Evolutionary conservation across 2,113 vertebrate genomes (phyloP).

Genomic region (Urocolius indicus): DNA sequence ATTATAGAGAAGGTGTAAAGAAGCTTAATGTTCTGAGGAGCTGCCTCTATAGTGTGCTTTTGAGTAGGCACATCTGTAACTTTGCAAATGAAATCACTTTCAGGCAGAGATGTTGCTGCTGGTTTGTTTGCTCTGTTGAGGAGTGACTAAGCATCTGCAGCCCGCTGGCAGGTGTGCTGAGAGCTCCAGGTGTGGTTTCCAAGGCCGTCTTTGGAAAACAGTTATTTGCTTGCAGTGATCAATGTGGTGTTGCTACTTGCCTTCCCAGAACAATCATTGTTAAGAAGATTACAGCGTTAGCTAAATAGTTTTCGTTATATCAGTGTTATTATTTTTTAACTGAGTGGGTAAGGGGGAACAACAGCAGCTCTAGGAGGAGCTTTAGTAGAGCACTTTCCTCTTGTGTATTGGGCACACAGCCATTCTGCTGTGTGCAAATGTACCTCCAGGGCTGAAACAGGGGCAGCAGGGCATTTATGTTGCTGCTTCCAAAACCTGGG

Average conservation of each 20-base stretch:
- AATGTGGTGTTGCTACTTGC: not conserved
- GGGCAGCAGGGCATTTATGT: not conserved
- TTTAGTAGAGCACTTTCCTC: not conserved
- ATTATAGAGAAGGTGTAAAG: constrained; percentile 46
- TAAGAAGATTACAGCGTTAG: not conserved
- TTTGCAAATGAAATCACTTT: not conserved
- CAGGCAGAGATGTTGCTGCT: not conserved
- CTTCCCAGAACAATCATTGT: not conserved
- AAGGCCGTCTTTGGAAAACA: not conserved
- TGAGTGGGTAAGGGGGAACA: not conserved
- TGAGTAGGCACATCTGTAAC: constrained; percentile 30
- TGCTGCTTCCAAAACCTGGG: not conserved
- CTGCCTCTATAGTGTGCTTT: not conserved
- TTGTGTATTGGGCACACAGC: accelerated
- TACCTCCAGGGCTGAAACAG: not conserved
- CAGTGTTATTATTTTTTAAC: not conserved
- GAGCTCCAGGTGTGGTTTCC: not conserved
- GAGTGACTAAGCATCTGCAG: constrained; percentile 18
- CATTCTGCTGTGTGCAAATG: accelerated
- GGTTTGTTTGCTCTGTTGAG: not conserved
- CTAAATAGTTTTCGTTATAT: not conserved
- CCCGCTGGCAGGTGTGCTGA: not conserved
- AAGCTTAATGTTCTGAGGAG: constrained; percentile 2
- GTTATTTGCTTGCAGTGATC: not conserved
- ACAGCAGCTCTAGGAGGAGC: not conserved